Percentiles rank a stretch among this genome's conserved stretches.
These are phyloP conservation scores for Holotrichia oblita DNA, from an alignment of 1,140 invertebrate genomes.

Conservation along the genomic window DNA sequence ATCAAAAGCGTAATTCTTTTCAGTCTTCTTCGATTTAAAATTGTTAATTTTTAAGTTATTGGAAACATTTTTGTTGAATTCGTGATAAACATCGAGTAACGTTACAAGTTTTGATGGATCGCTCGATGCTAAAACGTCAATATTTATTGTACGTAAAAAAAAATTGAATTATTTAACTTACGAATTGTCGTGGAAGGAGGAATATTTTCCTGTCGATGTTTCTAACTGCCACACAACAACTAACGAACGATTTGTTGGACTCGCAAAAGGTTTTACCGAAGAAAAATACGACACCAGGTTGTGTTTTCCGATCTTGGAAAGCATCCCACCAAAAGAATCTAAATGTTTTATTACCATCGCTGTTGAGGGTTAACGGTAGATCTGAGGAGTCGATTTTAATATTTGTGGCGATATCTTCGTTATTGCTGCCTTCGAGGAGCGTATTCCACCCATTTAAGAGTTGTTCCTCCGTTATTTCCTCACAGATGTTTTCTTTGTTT, in stretches of 20 bases:
- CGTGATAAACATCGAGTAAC: constrained; percentile 87
- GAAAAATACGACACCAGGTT: constrained; percentile 87
- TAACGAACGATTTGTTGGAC: constrained; percentile 72
- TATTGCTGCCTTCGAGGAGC: constrained; percentile 50
- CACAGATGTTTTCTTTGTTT: constrained; percentile 35
- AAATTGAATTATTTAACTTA: constrained; percentile 64
- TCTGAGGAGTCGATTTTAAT: constrained; percentile 48
- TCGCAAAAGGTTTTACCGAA: constrained; percentile 93
- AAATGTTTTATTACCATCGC: constrained; percentile 71
- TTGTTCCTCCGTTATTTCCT: constrained; percentile 47
- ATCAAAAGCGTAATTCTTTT: constrained; percentile 90
- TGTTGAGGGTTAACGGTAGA: constrained; percentile 65
- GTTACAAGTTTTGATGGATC: constrained; percentile 69
- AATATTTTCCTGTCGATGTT: constrained; percentile 88
- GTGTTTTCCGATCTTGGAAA: constrained; percentile 84
- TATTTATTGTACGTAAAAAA: neutral
- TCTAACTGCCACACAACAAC: constrained; percentile 89
- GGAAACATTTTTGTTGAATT: constrained; percentile 81
- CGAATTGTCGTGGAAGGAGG: constrained; percentile 84
- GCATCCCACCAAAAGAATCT: constrained; percentile 95
- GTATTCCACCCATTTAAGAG: constrained; percentile 48
- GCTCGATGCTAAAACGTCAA: neutral
- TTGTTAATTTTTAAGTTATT: constrained; percentile 76
- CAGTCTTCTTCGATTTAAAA: constrained; percentile 80
- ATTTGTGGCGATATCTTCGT: constrained; percentile 52